phyloP scores from a whole-genome alignment of 2,113 vertebrate genomes.

The Pollimyrus isidori region DNA sequence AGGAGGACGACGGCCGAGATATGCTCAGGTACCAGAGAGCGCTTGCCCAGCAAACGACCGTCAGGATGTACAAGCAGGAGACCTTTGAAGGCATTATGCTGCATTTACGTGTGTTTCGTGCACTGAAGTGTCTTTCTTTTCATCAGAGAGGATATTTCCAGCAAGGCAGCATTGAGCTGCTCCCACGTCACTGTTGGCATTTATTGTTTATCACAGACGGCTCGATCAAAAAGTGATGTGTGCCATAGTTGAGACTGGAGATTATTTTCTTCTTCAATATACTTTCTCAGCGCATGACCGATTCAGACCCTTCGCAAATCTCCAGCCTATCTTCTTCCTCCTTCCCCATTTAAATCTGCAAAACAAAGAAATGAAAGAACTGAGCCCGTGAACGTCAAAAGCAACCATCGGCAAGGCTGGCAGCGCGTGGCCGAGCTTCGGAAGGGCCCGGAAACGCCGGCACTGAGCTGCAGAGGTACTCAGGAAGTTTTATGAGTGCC shows the following conservation, averaged over 20 bases:
- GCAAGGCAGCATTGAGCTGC: conserved; percentile 58
- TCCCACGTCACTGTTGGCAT: conserved; percentile 38
- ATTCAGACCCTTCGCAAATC: conserved; percentile 24
- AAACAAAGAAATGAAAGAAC: conserved; percentile 32
- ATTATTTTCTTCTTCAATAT: conserved; percentile 22
- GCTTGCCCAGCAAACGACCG: conserved; percentile 95
- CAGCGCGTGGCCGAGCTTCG: neutral
- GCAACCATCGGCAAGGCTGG: neutral
- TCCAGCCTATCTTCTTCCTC: conserved; percentile 35
- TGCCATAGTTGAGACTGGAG: conserved; percentile 27
- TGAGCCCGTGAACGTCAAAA: conserved; percentile 22
- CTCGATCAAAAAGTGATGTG: conserved; percentile 15
- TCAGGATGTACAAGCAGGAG: conserved; percentile 91
- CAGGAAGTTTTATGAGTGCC: neutral
- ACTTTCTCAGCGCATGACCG: conserved; percentile 34
- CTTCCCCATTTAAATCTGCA: conserved; percentile 57
- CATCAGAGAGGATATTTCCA: conserved; percentile 34
- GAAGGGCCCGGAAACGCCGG: neutral
- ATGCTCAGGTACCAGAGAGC: conserved; percentile 94
- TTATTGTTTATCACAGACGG: conserved; percentile 41
- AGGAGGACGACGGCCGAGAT: conserved; percentile 81
- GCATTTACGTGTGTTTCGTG: conserved; percentile 60
- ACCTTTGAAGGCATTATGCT: conserved; percentile 96
- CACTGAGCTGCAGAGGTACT: neutral
- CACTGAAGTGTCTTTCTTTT: conserved; percentile 43